phyloP scores from a whole-genome alignment of 2,797 vertebrate species.

The Ibycter americanus region DNA sequence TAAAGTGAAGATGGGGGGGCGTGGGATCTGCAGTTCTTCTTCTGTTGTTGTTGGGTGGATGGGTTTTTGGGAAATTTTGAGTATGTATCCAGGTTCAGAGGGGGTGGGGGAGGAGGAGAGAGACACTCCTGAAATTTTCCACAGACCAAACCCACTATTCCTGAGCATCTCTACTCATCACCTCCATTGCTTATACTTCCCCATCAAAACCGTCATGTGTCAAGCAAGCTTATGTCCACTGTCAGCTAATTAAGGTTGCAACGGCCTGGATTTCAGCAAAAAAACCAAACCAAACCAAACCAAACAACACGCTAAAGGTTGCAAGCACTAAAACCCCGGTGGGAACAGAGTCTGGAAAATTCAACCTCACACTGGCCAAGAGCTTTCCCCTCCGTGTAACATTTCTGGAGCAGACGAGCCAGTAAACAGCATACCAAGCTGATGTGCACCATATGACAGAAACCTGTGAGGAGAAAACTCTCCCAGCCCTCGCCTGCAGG shows the following conservation, averaged over 20 bases:
- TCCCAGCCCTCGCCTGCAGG: background rate
- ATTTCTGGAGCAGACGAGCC: background rate
- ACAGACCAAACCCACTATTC: background rate
- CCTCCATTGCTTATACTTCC: background rate
- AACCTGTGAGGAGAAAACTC: background rate
- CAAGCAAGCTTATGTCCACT: background rate
- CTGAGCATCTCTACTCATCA: background rate
- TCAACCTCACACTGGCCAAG: background rate
- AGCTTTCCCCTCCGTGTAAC: background rate
- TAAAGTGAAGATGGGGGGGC: background rate
- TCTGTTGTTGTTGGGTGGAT: background rate
- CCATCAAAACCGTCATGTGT: background rate
- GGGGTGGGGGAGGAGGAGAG: background rate
- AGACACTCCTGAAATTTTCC: background rate
- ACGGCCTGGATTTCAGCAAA: background rate
- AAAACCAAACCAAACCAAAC: background rate
- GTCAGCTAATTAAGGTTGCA: background rate
- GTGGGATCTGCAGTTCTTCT: background rate
- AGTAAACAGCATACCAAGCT: background rate
- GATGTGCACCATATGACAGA: background rate
- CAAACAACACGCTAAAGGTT: background rate
- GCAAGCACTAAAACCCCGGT: background rate
- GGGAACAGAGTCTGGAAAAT: slow-evolving; percentile 13
- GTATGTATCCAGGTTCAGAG: background rate
- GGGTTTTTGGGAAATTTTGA: background rate